Conservation (phyloP, 2,113 vertebrate genomes). For the Colius striatus region DNA sequence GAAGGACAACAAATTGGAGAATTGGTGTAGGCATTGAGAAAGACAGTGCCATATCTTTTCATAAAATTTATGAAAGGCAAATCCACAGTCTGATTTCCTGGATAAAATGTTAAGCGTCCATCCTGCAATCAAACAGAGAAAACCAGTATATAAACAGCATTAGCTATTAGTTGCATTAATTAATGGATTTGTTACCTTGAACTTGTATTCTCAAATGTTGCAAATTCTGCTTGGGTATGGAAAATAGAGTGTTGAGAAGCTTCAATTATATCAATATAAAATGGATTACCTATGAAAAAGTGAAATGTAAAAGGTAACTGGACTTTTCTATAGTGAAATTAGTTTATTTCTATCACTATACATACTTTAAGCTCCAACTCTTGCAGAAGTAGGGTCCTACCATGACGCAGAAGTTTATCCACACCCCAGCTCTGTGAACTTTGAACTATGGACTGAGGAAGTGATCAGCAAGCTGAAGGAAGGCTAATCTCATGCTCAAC, state of each 20-base stretch:
- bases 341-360: neutral
- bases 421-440: neutral
- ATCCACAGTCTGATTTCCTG: constrained; percentile 84
- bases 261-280: neutral
- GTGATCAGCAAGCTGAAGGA: neutral
- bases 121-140: constrained; percentile 80
- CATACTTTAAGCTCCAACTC: neutral
- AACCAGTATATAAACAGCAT: neutral
- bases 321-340: neutral
- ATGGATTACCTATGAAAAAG: neutral
- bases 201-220: neutral
- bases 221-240: neutral
- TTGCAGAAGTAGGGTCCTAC: neutral
- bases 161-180: neutral
- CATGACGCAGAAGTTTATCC: neutral
- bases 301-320: neutral
- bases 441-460: neutral
- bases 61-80: constrained; percentile 89
- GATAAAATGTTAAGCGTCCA: constrained; percentile 90
- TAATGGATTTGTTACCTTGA: neutral
- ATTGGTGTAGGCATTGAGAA: constrained; percentile 93
- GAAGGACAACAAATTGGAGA: constrained; percentile 98
- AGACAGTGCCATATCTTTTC: constrained; percentile 82
- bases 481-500: neutral
- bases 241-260: neutral